Conservation (phyloP, 2,888 invertebrate genomes). For the Drosophila meridiana region DNA sequence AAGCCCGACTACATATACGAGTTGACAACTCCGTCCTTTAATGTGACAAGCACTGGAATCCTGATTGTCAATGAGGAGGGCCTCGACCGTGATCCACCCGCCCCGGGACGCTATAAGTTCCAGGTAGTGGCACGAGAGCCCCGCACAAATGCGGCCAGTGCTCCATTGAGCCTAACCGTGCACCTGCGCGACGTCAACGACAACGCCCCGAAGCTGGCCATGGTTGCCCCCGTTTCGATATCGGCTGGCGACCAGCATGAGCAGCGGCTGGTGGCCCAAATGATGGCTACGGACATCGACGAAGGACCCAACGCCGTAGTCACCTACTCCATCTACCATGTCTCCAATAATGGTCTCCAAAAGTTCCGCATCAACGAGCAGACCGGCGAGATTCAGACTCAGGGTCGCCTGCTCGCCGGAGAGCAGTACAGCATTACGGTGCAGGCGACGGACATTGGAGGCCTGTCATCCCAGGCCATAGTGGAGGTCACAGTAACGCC, state of each 20-base stretch:
- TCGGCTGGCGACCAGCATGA: conserved; percentile 90
- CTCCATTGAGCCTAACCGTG: conserved; percentile 92
- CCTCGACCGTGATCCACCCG: conserved; percentile 94
- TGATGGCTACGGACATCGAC: conserved; percentile 92
- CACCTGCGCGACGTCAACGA: conserved; percentile 93
- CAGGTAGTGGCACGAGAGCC: conserved; percentile 95
- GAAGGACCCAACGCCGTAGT: conserved; percentile 93
- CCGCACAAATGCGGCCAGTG: conserved; percentile 91
- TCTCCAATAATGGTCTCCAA: conserved; percentile 94
- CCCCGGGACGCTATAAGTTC: conserved; percentile 92
- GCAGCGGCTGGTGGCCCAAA: conserved; percentile 89
- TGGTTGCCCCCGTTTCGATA: conserved; percentile 92
- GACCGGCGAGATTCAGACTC: conserved; percentile 91
- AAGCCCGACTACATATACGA: conserved; percentile 93
- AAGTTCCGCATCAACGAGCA: conserved; percentile 93
- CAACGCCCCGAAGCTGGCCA: conserved; percentile 92
- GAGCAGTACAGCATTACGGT: conserved; percentile 96
- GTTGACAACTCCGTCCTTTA: conserved; percentile 93
- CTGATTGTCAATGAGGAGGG: conserved; percentile 93
- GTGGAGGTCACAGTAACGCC: conserved; percentile 94
- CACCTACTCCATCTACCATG: conserved; percentile 94
- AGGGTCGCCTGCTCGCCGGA: conserved; percentile 93
- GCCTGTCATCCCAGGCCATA: conserved; percentile 93
- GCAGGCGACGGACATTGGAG: conserved; percentile 92
- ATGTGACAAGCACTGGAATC: conserved; percentile 90